Evolutionary conservation across 2,888 invertebrate genomes (phyloP).

Genomic region (Aspidapion aeneum): DNA sequence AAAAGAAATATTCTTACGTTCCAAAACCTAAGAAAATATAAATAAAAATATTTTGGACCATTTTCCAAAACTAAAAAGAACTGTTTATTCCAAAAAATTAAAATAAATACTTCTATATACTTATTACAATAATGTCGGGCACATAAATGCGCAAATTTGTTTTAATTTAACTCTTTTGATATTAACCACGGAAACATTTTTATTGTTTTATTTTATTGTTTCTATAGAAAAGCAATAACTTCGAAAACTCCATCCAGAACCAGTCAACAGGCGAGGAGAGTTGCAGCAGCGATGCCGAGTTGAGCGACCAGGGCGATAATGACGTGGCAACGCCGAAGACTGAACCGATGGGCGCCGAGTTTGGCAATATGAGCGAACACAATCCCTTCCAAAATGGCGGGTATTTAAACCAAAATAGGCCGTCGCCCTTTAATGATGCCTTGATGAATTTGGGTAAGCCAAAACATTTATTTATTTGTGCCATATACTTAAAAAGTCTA

Average conservation of each 20-base stretch:
- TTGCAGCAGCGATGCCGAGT: conserved; percentile 79
- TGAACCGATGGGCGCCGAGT: conserved; percentile 70
- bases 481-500: not conserved
- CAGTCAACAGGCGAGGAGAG: conserved; percentile 81
- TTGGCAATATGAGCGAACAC: conserved; percentile 57
- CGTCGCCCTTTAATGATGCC: conserved; percentile 74
- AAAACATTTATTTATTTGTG: not conserved
- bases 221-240: conserved; percentile 41
- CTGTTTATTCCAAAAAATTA: no score
- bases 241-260: conserved; percentile 58
- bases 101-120: no score
- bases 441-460: conserved; percentile 63
- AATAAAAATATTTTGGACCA: no score
- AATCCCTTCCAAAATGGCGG: conserved; percentile 58
- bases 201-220: not conserved
- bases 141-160: no score
- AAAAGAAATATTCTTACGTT: no score
- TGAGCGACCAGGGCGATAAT: conserved; percentile 63
- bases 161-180: no score
- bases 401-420: conserved; percentile 62
- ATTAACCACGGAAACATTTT: no score
- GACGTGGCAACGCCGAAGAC: conserved; percentile 67
- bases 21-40: no score
- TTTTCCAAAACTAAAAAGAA: no score
- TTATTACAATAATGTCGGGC: no score